Conservation (phyloP, 2,113 vertebrate genomes). For the Tachycineta bicolor region DNA sequence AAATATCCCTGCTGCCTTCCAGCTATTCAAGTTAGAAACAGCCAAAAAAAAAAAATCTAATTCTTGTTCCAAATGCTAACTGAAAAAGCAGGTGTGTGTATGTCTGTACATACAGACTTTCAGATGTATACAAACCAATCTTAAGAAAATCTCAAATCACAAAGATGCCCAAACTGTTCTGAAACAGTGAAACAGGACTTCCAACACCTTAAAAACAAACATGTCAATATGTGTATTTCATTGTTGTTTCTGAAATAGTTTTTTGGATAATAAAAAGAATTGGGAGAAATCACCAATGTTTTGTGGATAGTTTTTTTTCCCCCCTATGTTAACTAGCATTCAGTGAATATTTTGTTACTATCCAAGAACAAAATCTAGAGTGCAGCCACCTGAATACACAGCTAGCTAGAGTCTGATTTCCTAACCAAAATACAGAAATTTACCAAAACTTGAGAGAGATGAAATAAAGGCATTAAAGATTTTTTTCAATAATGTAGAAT, state of each 20-base stretch:
- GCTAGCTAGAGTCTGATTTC: neutral
- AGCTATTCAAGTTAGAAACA: neutral
- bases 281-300: neutral
- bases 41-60: neutral
- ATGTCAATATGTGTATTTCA: neutral
- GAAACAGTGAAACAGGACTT: neutral
- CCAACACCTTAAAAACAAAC: neutral
- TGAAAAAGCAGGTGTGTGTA: neutral
- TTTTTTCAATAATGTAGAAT: neutral
- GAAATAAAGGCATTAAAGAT: neutral
- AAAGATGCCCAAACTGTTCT: neutral
- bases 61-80: neutral
- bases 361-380: neutral
- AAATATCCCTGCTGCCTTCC: neutral
- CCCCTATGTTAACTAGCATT: neutral
- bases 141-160: neutral
- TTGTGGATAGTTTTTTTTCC: fast-evolving
- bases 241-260: neutral
- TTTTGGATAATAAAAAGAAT: neutral
- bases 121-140: neutral
- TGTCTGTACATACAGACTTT: neutral
- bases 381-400: neutral
- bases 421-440: neutral
- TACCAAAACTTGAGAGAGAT: neutral
- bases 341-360: neutral